phyloP scores from a whole-genome alignment of 35 echinoderm and acorn worm genomes.

The Eucidaris tribuloides region DNA sequence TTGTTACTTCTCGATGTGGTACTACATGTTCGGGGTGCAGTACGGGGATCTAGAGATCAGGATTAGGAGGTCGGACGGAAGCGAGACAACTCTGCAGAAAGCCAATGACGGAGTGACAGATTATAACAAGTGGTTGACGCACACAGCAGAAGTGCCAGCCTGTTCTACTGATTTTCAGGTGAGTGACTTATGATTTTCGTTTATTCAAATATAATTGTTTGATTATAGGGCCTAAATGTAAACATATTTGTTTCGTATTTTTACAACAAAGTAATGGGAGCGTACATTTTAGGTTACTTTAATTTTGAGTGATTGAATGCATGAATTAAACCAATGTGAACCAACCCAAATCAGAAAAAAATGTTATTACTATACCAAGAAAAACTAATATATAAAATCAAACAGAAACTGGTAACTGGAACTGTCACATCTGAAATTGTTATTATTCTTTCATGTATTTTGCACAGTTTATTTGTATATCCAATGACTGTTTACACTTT shows the following conservation, averaged over 20 bases:
- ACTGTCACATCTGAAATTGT: too few species aligned
- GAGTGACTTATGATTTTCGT: too few species aligned
- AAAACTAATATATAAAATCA: too few species aligned
- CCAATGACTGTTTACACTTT: too few species aligned
- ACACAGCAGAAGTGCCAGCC: conserved; percentile 20
- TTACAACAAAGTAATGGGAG: neutral
- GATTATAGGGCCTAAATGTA: too few species aligned
- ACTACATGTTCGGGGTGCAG: conserved; percentile 73
- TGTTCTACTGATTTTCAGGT: conserved; percentile 68
- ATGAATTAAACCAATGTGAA: neutral
- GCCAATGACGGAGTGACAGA: conserved; percentile 28
- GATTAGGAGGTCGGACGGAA: neutral
- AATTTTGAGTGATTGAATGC: neutral
- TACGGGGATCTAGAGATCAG: conserved; percentile 66
- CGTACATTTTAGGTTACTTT: neutral
- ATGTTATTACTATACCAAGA: too few species aligned
- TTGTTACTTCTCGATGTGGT: conserved; percentile 72
- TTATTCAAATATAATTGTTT: too few species aligned
- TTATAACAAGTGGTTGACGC: conserved; percentile 47
- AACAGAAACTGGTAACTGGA: too few species aligned
- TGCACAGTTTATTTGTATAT: too few species aligned
- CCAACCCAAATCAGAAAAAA: too few species aligned
- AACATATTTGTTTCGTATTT: neutral
- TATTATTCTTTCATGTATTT: too few species aligned
- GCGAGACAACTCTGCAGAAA: conserved; percentile 36